Evolutionary conservation across 2,888 invertebrate species (phyloP).

Genomic region (Plagodis pulveraria): DNA sequence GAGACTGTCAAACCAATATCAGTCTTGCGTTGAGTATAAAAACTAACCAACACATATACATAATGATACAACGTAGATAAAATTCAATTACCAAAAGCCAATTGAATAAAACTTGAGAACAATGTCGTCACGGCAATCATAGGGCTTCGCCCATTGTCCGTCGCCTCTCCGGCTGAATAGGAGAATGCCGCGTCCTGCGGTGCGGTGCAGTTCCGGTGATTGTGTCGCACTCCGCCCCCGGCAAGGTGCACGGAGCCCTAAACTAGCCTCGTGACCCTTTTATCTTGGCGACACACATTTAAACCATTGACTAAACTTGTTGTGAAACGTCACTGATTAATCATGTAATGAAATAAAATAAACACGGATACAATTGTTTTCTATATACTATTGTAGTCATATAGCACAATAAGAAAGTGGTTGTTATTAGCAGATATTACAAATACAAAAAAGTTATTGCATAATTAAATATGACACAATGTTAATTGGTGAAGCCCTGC

Average conservation of each 20-base stretch:
- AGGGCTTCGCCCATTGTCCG: conserved; percentile 27
- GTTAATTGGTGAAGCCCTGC: too few species aligned
- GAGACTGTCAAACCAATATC: neutral
- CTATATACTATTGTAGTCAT: too few species aligned
- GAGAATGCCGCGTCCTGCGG: conserved; percentile 65
- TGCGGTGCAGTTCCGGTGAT: conserved; percentile 75
- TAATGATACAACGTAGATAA: conserved; percentile 27
- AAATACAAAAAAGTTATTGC: too few species aligned
- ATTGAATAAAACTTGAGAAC: conserved; percentile 52
- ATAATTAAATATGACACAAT: too few species aligned
- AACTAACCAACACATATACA: neutral
- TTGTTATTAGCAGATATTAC: too few species aligned
- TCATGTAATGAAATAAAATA: neutral
- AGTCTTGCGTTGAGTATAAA: neutral
- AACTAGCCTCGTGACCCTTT: conserved; percentile 47
- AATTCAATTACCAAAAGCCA: conserved; percentile 46
- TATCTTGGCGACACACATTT: conserved; percentile 20
- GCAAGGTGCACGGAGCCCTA: conserved; percentile 43
- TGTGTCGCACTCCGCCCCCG: conserved; percentile 63
- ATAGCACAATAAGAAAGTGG: too few species aligned
- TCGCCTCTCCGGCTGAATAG: conserved; percentile 32
- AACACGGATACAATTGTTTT: too few species aligned
- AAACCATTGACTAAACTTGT: conserved; percentile 8
- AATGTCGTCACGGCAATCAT: conserved; percentile 57
- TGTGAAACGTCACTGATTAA: neutral